These are phyloP conservation scores for Disparrhopalites patrizii DNA, from an alignment of 2,888 invertebrate species.

Conservation along the genomic window DNA sequence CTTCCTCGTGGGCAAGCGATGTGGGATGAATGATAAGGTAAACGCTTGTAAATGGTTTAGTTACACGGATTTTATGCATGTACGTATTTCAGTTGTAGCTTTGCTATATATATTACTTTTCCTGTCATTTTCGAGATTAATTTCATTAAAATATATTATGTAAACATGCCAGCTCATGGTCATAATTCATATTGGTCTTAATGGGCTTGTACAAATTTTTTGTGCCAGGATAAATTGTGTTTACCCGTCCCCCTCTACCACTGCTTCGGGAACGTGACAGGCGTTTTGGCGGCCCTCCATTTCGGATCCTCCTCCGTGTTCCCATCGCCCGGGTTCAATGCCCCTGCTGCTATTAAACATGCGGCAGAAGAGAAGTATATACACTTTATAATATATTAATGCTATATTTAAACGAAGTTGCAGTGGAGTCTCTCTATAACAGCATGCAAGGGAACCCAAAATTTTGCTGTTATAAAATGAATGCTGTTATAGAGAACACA, in stretches of 20 bases:
- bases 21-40: conserved; percentile 35
- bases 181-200: no score
- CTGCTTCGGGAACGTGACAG: conserved; percentile 66
- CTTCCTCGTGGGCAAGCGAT: conserved; percentile 51
- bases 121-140: background rate
- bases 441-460: no score
- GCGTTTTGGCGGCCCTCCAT: conserved; percentile 59
- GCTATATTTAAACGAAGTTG: no score
- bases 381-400: conserved; percentile 4
- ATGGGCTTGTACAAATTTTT: no score
- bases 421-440: no score
- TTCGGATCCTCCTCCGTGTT: conserved; percentile 62
- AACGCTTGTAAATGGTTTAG: no score
- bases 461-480: no score
- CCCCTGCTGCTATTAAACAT: conserved; percentile 54
- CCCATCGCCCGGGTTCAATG: conserved; percentile 60
- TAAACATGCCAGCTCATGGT: no score
- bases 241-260: conserved; percentile 70
- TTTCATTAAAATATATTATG: no score
- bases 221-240: conserved; percentile 45
- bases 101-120: background rate
- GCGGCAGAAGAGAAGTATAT: conserved; percentile 64
- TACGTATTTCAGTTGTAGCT: no score
- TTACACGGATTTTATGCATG: no score
- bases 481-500: no score